Percentiles rank a stretch among this genome's conserved stretches.
Conservation (phyloP, 2,113 vertebrate genomes). For the Phrynocephalus versicolor region DNA sequence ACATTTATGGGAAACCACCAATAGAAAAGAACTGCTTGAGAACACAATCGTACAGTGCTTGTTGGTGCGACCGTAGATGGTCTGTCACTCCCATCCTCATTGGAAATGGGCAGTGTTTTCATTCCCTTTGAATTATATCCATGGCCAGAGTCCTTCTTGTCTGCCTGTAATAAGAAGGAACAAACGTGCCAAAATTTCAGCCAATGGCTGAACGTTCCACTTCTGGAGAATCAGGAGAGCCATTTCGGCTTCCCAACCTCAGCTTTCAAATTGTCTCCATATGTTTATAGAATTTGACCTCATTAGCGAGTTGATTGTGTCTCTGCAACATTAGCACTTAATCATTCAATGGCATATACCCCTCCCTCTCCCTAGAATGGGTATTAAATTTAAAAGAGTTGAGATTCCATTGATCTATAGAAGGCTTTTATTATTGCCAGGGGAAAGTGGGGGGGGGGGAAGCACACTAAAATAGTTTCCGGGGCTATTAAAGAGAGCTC, state of each 20-base stretch:
- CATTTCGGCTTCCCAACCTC: constrained; percentile 34
- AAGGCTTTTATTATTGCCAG: neutral
- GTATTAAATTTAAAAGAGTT: neutral
- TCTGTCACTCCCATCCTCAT: neutral
- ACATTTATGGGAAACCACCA: neutral
- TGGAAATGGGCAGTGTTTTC: neutral
- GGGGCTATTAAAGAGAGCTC: neutral
- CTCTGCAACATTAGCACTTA: neutral
- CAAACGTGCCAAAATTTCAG: neutral
- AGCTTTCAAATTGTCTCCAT: constrained; percentile 1
- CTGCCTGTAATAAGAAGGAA: neutral
- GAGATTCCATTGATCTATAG: neutral
- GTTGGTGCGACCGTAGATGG: neutral
- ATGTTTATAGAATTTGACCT: constrained; percentile 13
- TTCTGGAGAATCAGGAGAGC: neutral
- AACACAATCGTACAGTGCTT: neutral
- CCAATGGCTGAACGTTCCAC: neutral
- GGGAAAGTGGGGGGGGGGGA: neutral
- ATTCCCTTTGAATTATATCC: neutral
- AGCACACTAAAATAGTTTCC: neutral
- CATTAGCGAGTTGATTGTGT: neutral
- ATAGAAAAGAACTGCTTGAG: neutral
- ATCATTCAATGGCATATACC: neutral
- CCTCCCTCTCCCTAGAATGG: neutral
- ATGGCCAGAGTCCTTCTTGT: neutral